Evolutionary conservation across 2,888 invertebrate species (phyloP), one percentile per base, ranked within the genome.

Genomic region (Apamea monoglypha): DNA sequence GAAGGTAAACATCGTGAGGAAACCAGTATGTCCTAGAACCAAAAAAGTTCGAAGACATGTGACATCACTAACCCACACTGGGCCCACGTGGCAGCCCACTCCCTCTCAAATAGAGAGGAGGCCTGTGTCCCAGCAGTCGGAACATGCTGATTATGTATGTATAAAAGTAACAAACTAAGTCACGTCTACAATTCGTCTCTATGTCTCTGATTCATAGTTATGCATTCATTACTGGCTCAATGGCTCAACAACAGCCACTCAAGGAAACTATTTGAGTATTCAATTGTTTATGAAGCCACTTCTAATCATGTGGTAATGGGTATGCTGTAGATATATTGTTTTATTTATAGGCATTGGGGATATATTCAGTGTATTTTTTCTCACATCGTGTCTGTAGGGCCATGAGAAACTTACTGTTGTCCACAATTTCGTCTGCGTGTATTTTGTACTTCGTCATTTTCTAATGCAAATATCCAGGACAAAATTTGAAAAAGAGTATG

Each of bases 251-350:
- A 32, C 64, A 63, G 67, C 29, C 74, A 84, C 76, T 80, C 76
- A 78, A 78, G 76, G 72, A 81, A 72, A 74, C 74, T 63, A 70
- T 61, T 74, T 8, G 70, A 74, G 73, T 80, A 59, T 77, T 80
- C 72, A 78, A 74, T 83, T 77, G 73, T 84, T 86, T 77, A 70
- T 74, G 53, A n/a, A 80, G 47, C 40, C 63, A 84, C 67, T 82
- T 78, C 32, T 61, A 40, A 66, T 76, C 67, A 66, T 67, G 56
- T 76, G 68, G 71, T 78, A 47, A 64, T 59, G 36, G 32, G 50
- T 59, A 32, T 56, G 44, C 29, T 56, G 40, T 72, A 72, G 8
- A 47, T 14, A 67, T 74, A 36, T 12, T 44, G 32, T 40, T 40
- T 56, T 83, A 79, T 79, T 73, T 61, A 66, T 73, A 69, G 68